phyloP scores from a whole-genome alignment of 2,113 vertebrate genomes.

The Periophthalmus modestus region DNA sequence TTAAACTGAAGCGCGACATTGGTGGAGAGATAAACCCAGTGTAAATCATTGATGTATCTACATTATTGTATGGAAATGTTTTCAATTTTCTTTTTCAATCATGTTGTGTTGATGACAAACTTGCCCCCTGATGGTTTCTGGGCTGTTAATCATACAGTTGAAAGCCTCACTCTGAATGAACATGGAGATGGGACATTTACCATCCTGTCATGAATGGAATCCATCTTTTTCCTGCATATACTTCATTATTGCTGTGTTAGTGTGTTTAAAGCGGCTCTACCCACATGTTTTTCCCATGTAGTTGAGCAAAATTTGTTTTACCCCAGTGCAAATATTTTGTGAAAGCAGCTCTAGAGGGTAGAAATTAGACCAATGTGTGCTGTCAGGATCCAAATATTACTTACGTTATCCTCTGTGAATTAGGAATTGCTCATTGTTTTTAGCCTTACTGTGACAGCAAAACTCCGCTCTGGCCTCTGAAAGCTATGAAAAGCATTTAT shows the following conservation, averaged over 20 bases:
- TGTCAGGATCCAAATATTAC: no score
- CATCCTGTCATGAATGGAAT: background rate
- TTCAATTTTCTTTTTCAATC: background rate
- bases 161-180: background rate
- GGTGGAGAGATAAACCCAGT: no score
- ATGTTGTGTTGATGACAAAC: constrained; percentile 8
- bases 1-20: no score
- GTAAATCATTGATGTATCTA: no score
- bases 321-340: background rate
- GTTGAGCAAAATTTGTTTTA: background rate
- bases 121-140: constrained; percentile 5
- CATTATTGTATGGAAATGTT: background rate
- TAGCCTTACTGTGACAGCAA: no score
- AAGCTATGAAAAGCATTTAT: no score
- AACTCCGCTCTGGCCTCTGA: no score
- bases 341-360: no score
- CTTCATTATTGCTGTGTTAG: background rate
- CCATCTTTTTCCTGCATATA: background rate
- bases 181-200: background rate
- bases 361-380: no score
- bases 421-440: no score
- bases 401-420: no score
- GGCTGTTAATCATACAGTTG: background rate
- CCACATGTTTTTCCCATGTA: no score
- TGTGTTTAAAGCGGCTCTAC: background rate